These are phyloP conservation scores for Anguilla rostrata DNA, from an alignment of 2,113 vertebrate species.

Conservation along the genomic window DNA sequence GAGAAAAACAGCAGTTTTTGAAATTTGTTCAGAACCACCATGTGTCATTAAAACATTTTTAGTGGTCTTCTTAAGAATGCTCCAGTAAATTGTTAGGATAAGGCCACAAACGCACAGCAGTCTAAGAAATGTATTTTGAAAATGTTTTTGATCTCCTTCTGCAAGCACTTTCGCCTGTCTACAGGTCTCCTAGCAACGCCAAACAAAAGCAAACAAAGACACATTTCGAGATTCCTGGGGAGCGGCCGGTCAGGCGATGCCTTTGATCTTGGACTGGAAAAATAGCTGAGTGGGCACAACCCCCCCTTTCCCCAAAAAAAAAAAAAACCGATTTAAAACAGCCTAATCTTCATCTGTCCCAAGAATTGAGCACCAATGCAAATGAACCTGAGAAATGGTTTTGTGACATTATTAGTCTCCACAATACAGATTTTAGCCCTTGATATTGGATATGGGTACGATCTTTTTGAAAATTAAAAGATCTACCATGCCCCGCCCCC, in stretches of 20 bases:
- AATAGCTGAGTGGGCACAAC: conserved; percentile 81
- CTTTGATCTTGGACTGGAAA: conserved; percentile 82
- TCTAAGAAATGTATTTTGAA: conserved; percentile 75
- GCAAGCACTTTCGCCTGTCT: conserved; percentile 74
- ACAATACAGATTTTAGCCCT: conserved; percentile 40
- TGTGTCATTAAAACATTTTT: conserved; percentile 46
- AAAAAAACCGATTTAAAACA: conserved; percentile 57
- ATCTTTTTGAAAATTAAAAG: no score
- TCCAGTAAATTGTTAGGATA: conserved; percentile 58
- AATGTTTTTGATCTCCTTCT: conserved; percentile 78
- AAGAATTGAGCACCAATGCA: conserved; percentile 51
- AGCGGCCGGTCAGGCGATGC: conserved; percentile 69
- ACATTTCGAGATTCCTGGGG: conserved; percentile 80
- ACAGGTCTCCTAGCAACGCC: conserved; percentile 78
- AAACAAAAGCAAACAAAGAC: conserved; percentile 74
- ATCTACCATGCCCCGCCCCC: background rate
- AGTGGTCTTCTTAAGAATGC: conserved; percentile 53
- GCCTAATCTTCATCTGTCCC: conserved; percentile 75
- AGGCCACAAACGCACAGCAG: conserved; percentile 63
- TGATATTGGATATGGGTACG: conserved; percentile 20
- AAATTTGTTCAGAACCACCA: conserved; percentile 38
- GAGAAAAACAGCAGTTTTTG: background rate
- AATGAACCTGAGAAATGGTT: conserved; percentile 59
- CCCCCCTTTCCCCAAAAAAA: conserved; percentile 69
- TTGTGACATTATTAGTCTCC: conserved; percentile 52